A percentile compares a stretch with the other conserved stretches of the same genome.
phyloP scores from a whole-genome alignment of 1,140 invertebrate species.

The Dryas iulia region DNA sequence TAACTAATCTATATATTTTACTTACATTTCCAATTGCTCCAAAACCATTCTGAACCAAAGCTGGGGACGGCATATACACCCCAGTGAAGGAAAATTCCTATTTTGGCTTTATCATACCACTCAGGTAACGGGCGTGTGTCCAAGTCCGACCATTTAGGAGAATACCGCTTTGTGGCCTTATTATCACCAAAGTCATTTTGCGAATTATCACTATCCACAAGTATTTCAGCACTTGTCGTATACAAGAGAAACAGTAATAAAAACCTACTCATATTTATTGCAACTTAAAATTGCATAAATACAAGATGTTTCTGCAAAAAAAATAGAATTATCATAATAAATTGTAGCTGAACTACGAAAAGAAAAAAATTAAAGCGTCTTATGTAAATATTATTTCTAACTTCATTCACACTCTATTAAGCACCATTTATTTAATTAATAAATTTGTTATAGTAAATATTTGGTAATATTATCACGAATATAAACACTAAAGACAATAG shows the following conservation, averaged over 20 bases:
- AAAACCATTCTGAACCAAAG: slow-evolving; percentile 93
- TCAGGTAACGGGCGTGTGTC: slow-evolving; percentile 89
- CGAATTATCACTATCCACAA: not conserved
- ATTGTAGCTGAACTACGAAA: too few species aligned
- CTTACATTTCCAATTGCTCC: slow-evolving; percentile 88
- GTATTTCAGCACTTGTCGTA: slow-evolving; percentile 15
- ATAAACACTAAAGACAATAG: too few species aligned
- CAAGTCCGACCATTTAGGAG: slow-evolving; percentile 90
- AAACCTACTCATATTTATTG: slow-evolving; percentile 14
- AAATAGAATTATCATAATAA: too few species aligned
- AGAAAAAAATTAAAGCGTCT: too few species aligned
- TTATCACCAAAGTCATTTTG: slow-evolving; percentile 9
- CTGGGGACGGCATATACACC: slow-evolving; percentile 95
- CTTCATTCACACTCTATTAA: not conserved
- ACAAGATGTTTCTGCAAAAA: not conserved
- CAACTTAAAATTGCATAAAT: not conserved
- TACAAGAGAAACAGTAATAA: slow-evolving; percentile 11
- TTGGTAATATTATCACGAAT: too few species aligned
- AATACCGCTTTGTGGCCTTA: slow-evolving; percentile 39
- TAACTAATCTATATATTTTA: not conserved
- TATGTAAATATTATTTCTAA: not conserved
- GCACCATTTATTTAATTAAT: not conserved
- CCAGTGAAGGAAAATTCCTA: slow-evolving; percentile 97
- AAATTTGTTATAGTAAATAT: too few species aligned
- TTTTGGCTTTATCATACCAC: slow-evolving; percentile 95